Conservation (phyloP, 2,888 invertebrate genomes). For the Plagodis pulveraria region DNA sequence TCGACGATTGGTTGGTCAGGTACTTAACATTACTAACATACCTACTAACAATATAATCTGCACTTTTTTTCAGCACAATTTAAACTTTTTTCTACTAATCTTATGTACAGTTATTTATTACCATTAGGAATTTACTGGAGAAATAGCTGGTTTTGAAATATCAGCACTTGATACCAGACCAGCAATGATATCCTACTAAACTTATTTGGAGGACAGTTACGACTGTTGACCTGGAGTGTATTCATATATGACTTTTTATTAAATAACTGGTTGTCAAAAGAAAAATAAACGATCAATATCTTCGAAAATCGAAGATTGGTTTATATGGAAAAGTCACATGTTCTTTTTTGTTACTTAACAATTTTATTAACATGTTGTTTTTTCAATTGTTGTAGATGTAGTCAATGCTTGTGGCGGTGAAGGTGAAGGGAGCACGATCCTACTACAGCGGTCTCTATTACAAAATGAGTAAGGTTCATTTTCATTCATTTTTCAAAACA, state of each 20-base stretch:
- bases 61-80: slow-evolving; percentile 17
- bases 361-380: slow-evolving; percentile 53
- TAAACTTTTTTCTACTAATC: not conserved
- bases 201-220: too few relatives aligned
- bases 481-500: slow-evolving; percentile 40
- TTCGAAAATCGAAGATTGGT: not conserved
- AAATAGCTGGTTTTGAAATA: too few relatives aligned
- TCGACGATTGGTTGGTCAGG: too few relatives aligned
- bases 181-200: too few relatives aligned
- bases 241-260: too few relatives aligned
- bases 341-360: slow-evolving; percentile 28
- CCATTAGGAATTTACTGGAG: too few relatives aligned
- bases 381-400: slow-evolving; percentile 91
- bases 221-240: too few relatives aligned
- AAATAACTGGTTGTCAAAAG: not conserved
- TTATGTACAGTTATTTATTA: too few relatives aligned
- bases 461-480: slow-evolving; percentile 79
- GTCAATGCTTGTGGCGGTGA: slow-evolving; percentile 95
- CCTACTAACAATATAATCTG: not conserved
- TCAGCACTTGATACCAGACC: too few relatives aligned
- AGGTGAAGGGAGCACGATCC: slow-evolving; percentile 87
- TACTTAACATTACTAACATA: slow-evolving; percentile 9
- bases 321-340: slow-evolving; percentile 17
- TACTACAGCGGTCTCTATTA: slow-evolving; percentile 84
- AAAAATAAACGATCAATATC: not conserved